phyloP scores from a whole-genome alignment of 1,140 invertebrate species.

The Solenopsis invicta region DNA sequence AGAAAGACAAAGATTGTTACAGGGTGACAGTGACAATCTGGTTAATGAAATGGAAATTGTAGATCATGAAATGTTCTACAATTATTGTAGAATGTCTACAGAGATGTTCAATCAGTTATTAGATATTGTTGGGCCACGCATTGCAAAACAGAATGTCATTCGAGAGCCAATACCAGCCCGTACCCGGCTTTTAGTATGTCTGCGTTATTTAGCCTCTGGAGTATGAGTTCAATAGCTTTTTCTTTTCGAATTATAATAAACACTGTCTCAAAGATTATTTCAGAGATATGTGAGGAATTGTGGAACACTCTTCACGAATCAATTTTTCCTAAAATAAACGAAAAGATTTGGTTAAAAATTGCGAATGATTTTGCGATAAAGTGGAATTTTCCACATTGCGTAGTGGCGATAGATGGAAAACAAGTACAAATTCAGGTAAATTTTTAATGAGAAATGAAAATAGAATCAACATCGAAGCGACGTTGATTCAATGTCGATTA shows the following conservation, averaged over 20 bases:
- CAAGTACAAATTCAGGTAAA: background rate
- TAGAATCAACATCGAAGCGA: no score
- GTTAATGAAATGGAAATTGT: background rate
- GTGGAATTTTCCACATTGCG: conserved; percentile 12
- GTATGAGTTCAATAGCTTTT: conserved; percentile 10
- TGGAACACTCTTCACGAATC: conserved; percentile 4
- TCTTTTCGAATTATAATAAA: background rate
- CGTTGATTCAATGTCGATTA: no score
- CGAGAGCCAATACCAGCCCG: conserved; percentile 16
- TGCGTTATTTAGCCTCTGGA: conserved; percentile 8
- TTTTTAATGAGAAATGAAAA: no score
- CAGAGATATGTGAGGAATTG: background rate
- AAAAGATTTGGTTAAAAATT: background rate
- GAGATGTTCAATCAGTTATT: background rate
- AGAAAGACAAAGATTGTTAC: background rate
- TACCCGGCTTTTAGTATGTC: background rate
- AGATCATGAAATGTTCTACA: conserved; percentile 25
- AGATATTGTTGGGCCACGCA: background rate
- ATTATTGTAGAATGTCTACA: conserved; percentile 29
- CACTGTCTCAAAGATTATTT: conserved; percentile 20
- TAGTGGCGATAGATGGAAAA: background rate
- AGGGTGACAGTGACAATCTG: conserved; percentile 12
- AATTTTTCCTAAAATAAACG: background rate
- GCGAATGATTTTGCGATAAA: background rate
- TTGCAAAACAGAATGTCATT: conserved; percentile 1